phyloP scores from a whole-genome alignment of 2,888 invertebrate genomes.

The Phoronis australis region DNA sequence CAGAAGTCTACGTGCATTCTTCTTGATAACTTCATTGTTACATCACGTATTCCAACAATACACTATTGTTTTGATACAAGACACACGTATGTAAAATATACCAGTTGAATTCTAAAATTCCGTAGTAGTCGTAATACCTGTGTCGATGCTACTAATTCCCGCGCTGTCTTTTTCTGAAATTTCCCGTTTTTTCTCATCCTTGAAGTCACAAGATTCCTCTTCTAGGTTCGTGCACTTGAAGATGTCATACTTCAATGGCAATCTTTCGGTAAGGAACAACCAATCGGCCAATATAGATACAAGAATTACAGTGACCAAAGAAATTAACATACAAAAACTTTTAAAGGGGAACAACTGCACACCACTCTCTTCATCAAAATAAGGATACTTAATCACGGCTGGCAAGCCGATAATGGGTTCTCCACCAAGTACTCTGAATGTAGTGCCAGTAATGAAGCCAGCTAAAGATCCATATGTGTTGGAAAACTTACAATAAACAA shows the following conservation, averaged over 20 bases:
- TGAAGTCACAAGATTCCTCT: too few species aligned
- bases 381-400: constrained; percentile 44
- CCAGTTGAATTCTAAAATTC: too few species aligned
- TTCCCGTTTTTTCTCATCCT: too few species aligned
- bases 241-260: constrained; percentile 68
- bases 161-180: too few species aligned
- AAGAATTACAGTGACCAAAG: constrained; percentile 30
- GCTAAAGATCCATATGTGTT: constrained; percentile 93
- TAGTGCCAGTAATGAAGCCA: constrained; percentile 49
- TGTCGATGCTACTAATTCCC: too few species aligned
- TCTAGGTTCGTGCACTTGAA: constrained; percentile 84
- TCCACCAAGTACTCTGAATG: constrained; percentile 46
- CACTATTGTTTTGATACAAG: too few species aligned
- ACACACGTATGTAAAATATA: too few species aligned
- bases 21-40: too few species aligned
- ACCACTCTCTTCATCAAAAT: constrained; percentile 29
- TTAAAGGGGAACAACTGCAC: constrained; percentile 90
- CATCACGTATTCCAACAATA: too few species aligned
- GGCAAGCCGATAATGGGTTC: constrained; percentile 39
- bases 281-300: constrained; percentile 59
- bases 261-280: constrained; percentile 78
- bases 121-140: too few species aligned
- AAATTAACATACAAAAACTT: constrained; percentile 84
- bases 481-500: constrained; percentile 90
- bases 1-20: too few species aligned